These are phyloP conservation scores for Ephialtes manifestator DNA, from an alignment of 2,888 invertebrate genomes.

Conservation along the genomic window DNA sequence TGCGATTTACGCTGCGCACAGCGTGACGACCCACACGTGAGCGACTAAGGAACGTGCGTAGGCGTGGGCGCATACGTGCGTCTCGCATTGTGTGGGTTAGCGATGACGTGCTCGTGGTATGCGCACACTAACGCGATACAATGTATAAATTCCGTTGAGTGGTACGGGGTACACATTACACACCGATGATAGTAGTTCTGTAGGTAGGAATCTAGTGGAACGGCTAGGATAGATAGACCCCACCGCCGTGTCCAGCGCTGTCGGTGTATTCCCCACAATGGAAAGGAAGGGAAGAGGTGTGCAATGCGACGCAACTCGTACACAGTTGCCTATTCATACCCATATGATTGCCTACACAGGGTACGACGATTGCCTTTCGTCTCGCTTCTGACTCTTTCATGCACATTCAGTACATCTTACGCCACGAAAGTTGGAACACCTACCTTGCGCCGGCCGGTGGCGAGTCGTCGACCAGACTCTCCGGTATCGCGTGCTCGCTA, in stretches of 20 bases:
- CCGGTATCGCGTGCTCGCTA: background rate
- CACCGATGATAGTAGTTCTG: constrained; percentile 24
- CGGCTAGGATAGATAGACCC: constrained; percentile 39
- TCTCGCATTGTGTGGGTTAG: constrained; percentile 29
- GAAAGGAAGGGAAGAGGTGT: constrained; percentile 81
- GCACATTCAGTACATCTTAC: constrained; percentile 81
- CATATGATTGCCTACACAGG: constrained; percentile 47
- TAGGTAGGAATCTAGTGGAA: constrained; percentile 36
- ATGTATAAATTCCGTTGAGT: constrained; percentile 16
- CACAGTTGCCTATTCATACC: constrained; percentile 25
- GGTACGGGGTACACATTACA: constrained; percentile 12
- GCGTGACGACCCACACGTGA: constrained; percentile 60
- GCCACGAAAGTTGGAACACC: constrained; percentile 74
- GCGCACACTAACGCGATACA: constrained; percentile 2
- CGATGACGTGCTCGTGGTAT: constrained; percentile 40
- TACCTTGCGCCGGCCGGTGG: constrained; percentile 53
- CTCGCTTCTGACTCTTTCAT: constrained; percentile 64
- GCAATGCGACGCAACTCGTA: constrained; percentile 64
- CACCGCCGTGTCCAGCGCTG: constrained; percentile 70
- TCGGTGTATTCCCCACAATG: constrained; percentile 72
- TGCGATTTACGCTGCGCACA: constrained; percentile 48
- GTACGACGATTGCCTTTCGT: constrained; percentile 78
- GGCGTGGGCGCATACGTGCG: constrained; percentile 47
- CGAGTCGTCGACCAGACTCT: background rate
- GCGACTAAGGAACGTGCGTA: constrained; percentile 44